Conservation (phyloP, 92 coral and sea anemone genomes). For the Porites lobata region DNA sequence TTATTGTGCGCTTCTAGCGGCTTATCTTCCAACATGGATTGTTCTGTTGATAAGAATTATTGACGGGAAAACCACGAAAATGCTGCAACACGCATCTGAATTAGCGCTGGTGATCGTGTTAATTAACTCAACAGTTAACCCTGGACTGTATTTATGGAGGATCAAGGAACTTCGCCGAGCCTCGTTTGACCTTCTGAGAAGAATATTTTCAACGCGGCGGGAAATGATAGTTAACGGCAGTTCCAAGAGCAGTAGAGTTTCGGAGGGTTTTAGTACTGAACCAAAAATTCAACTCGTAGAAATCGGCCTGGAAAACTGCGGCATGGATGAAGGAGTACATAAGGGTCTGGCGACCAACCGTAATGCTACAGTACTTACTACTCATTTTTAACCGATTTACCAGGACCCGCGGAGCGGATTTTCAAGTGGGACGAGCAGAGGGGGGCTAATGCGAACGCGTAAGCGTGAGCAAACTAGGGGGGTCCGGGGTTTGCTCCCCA, state of each 20-base stretch:
- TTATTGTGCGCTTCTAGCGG: neutral
- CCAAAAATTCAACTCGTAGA: neutral
- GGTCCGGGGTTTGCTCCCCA: no score
- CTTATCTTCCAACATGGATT: conserved; percentile 7
- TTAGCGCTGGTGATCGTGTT: neutral
- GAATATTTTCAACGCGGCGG: neutral
- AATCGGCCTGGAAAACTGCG: neutral
- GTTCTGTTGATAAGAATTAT: conserved; percentile 6
- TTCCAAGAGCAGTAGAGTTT: neutral
- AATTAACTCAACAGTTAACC: conserved; percentile 15
- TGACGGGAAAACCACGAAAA: conserved; percentile 1
- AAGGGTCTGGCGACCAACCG: neutral
- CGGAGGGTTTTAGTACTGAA: neutral
- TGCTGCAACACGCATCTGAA: conserved; percentile 15
- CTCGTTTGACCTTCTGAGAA: neutral
- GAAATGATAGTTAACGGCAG: neutral
- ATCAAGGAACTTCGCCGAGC: neutral
- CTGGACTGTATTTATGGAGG: neutral
- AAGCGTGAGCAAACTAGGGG: no score
- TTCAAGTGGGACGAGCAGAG: no score
- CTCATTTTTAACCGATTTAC: neutral
- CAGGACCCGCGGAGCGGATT: no score
- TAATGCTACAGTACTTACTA: neutral
- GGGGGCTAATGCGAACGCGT: no score
- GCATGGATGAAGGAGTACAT: neutral